Base-by-base conservation (phyloP, 2,113 vertebrate species). In the Meles meles region DNA sequence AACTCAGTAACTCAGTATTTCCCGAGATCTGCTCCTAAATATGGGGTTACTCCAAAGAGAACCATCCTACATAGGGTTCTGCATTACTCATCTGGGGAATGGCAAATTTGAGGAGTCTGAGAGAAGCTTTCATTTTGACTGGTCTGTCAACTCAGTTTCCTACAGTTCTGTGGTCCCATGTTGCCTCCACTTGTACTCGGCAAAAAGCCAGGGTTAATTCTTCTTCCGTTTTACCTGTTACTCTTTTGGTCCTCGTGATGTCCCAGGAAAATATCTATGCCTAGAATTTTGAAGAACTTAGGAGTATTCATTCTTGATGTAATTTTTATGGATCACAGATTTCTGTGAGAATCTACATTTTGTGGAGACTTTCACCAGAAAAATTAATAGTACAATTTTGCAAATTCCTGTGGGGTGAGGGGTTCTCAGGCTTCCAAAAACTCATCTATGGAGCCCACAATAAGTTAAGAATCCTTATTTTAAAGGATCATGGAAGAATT, bases 1-100 rank as follows among this genome's bases (percentile, higher is more conserved):
- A 94, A 79, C 25, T 80, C 47, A 94, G 31, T 85, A 85, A 88
- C 49, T 80, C 72, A 42, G 29, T 90, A 27, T 2, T 77, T 88
- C 88, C 49, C 47, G 12, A 47, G 27, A 9, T 81, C 17, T 96
- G 15, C 37, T 94, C 17, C 59, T 79, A 77, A 95, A 39, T 18
- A 88, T 57, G 71, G 85, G n/a, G 15, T 72, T 72, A 82, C 25
- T 61, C 2, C 15, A 65, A n/a, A 90, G 31, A 81, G 61, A 88
- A 23, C 42, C 52, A 49, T 13, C 52, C 25, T 18, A 6, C 0
- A 0, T 9, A 76, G 4, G 9, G 20, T 11, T 49, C 59, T 79
- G 3, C 4, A 8, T 86, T 79, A n/a, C 18, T 86, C 13, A 42
- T 27, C n/a, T 42, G 31, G 11, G 39, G 27, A 89, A 61, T 27